Evolutionary conservation across 2,797 vertebrate species (phyloP).

Genomic region (Cichlasoma orientale): DNA sequence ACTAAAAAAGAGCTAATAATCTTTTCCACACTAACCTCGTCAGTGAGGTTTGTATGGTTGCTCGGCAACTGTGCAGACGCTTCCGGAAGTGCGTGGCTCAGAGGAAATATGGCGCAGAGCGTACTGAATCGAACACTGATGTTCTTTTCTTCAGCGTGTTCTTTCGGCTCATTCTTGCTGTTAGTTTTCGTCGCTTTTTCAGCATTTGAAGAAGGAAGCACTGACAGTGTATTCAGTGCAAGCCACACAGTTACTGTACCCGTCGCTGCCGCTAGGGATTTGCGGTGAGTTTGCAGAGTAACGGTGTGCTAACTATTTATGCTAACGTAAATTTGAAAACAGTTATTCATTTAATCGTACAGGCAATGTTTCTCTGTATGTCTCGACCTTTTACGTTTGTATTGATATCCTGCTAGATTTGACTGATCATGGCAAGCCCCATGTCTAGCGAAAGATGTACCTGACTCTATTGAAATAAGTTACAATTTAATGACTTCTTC

Average conservation of each 20-base stretch:
- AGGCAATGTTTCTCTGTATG: not conserved
- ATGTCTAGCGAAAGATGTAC: not conserved
- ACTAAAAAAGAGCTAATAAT: not conserved
- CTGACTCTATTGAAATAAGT: constrained; percentile 6
- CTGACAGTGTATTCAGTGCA: constrained; percentile 69
- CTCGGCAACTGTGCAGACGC: constrained; percentile 72
- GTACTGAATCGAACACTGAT: not conserved
- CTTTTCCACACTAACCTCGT: not conserved
- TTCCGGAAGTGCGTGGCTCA: constrained; percentile 82
- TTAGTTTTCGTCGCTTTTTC: constrained; percentile 25
- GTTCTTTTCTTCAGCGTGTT: constrained; percentile 10
- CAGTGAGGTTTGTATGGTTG: constrained; percentile 53
- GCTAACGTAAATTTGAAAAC: constrained; percentile 2
- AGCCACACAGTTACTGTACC: constrained; percentile 54
- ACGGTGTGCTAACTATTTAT: constrained; percentile 24
- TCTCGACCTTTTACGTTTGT: not conserved
- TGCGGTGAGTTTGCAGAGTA: constrained; percentile 65
- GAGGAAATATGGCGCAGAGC: constrained; percentile 77
- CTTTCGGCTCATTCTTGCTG: not conserved
- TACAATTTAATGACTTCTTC: not conserved
- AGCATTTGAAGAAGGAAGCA: constrained; percentile 9
- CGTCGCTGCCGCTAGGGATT: constrained; percentile 67
- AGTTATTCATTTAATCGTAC: accelerated
- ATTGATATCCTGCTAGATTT: not conserved
- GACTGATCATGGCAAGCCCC: not conserved